Conservation (phyloP, 2,797 vertebrate species). For the Anisognathus igniventris region DNA sequence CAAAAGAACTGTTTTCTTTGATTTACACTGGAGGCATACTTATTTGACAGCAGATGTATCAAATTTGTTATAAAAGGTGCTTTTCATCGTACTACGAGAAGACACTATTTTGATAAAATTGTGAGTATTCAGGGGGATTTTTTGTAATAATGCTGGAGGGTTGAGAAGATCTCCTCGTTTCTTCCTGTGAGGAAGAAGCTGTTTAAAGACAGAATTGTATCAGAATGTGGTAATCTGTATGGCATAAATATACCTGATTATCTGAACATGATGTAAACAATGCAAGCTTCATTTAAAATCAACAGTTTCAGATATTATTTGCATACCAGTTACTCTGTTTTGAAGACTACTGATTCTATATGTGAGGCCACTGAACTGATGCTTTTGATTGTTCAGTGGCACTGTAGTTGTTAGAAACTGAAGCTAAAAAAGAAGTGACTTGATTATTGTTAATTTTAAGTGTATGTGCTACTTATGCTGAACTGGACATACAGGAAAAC, state of each 20-base stretch:
- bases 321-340: conserved; percentile 70
- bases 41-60: conserved; percentile 78
- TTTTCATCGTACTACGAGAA: conserved; percentile 74
- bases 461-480: conserved; percentile 77
- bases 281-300: conserved; percentile 74
- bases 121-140: conserved; percentile 70
- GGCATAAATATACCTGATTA: conserved; percentile 69
- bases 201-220: conserved; percentile 68
- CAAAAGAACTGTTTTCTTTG: conserved; percentile 78
- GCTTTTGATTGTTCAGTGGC: conserved; percentile 69
- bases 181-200: conserved; percentile 67
- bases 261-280: conserved; percentile 71
- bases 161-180: conserved; percentile 68
- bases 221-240: conserved; percentile 70
- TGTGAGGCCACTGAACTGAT: conserved; percentile 69
- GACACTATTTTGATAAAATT: conserved; percentile 78
- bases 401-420: conserved; percentile 68
- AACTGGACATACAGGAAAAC: conserved; percentile 78
- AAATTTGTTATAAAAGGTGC: conserved; percentile 77
- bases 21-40: conserved; percentile 81
- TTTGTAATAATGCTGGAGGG: conserved; percentile 73
- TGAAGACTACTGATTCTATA: conserved; percentile 80
- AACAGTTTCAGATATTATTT: conserved; percentile 68
- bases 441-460: conserved; percentile 73
- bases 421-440: conserved; percentile 72